A percentile compares a stretch with the other conserved stretches of the same genome.
Evolutionary conservation across 2,888 invertebrate species (phyloP).

Genomic region (Drosophila macrothrix): DNA sequence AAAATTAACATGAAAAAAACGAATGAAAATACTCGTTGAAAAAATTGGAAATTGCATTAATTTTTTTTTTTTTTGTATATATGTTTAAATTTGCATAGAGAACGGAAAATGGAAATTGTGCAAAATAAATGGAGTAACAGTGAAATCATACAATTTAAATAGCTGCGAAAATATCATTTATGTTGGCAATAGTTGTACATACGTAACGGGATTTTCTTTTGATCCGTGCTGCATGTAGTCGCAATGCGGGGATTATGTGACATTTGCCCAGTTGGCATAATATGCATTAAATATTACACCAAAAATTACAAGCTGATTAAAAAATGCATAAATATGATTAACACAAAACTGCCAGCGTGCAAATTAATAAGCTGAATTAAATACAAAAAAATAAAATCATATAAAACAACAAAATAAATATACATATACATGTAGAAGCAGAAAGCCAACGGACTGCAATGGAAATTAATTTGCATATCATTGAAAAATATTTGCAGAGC

Average conservation of each 20-base stretch:
- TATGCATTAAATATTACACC: conserved; percentile 64
- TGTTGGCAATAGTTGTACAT: conserved; percentile 31
- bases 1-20: conserved; percentile 62
- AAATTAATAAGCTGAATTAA: conserved; percentile 36
- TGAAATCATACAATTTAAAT: conserved; percentile 31
- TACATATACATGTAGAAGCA: conserved; percentile 3
- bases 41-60: conserved; percentile 14
- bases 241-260: conserved; percentile 29
- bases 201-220: conserved; percentile 47
- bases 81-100: conserved; percentile 36
- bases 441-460: conserved; percentile 19
- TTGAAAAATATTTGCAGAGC: conserved; percentile 35
- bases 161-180: conserved; percentile 52
- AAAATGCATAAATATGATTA: conserved; percentile 53
- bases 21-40: conserved; percentile 15
- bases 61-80: conserved; percentile 12
- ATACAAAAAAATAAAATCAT: conserved; percentile 9
- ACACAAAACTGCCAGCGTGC: conserved; percentile 30
- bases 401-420: conserved; percentile 16
- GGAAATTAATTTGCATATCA: conserved; percentile 56
- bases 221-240: conserved; percentile 20
- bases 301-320: conserved; percentile 63
- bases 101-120: conserved; percentile 13
- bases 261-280: conserved; percentile 41
- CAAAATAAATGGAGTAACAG: neutral